A percentile compares a stretch with the other conserved stretches of the same genome.
These are phyloP conservation scores for Apis mellifera DNA, from an alignment of 1,140 invertebrate genomes.

Conservation along the genomic window Amel_HAv3.1 CM009938.2:11976001-11976500, in stretches of 20 bases:
- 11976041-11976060: background rate
- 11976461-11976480: background rate
- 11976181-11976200: too few relatives aligned
- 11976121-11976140: background rate
- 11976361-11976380: background rate
- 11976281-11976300: too few relatives aligned
- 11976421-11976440: background rate
- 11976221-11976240: too few relatives aligned
- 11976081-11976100: background rate
- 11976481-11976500: background rate
- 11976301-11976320: too few relatives aligned
- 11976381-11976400: background rate
- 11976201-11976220: too few relatives aligned
- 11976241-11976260: too few relatives aligned
- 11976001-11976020: background rate
- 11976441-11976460: background rate
- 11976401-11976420: constrained; percentile 20
- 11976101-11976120: background rate
- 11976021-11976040: constrained; percentile 4
- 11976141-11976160: background rate
- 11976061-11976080: background rate
- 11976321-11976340: background rate
- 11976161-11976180: too few relatives aligned
- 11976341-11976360: too few relatives aligned
- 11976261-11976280: too few relatives aligned